phyloP scores from a whole-genome alignment of 2,113 vertebrate genomes.

The Mobula hypostoma region DNA sequence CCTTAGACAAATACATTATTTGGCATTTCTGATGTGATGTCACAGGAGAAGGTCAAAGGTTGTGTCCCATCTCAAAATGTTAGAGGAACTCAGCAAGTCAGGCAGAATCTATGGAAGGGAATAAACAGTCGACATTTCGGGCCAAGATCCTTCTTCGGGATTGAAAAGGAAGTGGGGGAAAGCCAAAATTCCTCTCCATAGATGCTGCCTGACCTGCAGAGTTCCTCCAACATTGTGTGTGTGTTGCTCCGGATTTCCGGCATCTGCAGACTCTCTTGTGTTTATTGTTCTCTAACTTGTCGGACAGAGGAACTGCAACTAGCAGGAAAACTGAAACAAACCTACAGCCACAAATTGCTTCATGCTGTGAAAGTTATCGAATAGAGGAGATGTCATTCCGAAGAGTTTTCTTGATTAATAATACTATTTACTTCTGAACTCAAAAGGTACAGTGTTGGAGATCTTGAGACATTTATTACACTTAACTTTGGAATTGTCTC shows the following conservation, averaged over 20 bases:
- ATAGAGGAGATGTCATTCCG: neutral
- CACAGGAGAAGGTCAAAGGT: neutral
- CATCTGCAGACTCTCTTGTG: too few relatives aligned
- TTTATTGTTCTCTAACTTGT: too few relatives aligned
- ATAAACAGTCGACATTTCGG: too few relatives aligned
- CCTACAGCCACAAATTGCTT: neutral
- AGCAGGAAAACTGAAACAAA: neutral
- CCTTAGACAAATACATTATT: neutral
- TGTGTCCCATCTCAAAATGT: too few relatives aligned
- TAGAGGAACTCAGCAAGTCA: too few relatives aligned
- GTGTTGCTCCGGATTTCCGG: too few relatives aligned
- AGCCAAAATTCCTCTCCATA: too few relatives aligned
- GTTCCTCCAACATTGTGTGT: too few relatives aligned
- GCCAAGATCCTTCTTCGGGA: too few relatives aligned
- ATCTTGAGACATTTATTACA: neutral
- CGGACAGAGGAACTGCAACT: neutral
- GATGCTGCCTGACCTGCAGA: too few relatives aligned
- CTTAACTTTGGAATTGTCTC: neutral
- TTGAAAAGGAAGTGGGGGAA: too few relatives aligned
- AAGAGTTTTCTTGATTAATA: neutral
- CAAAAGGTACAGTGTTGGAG: neutral
- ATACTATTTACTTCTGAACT: neutral
- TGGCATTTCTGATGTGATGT: neutral
- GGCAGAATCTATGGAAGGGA: too few relatives aligned
- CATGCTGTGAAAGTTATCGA: neutral